Conservation (phyloP, 2,113 vertebrate genomes). For the Seriola aureovittata region DNA sequence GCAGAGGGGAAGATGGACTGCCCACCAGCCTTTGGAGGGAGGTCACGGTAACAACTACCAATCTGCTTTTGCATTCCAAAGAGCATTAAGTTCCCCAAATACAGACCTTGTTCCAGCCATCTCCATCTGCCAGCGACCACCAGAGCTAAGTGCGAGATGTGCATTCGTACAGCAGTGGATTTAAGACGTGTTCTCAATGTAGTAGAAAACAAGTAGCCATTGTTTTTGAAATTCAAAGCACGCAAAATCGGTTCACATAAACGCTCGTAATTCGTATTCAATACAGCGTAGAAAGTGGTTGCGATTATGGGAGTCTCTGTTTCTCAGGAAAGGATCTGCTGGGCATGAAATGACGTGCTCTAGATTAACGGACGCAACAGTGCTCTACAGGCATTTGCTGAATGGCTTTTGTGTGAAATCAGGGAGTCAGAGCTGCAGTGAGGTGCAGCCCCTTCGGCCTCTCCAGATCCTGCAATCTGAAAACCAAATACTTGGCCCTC, state of each 20-base stretch:
- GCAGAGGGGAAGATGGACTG: constrained; percentile 44
- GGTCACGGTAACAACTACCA: constrained; percentile 25
- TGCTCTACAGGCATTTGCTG: constrained; percentile 12
- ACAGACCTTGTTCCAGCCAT: constrained; percentile 30
- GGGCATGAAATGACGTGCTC: constrained; percentile 14
- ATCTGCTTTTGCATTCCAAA: constrained; percentile 61
- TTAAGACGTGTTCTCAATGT: neutral
- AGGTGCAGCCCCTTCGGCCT: constrained; percentile 38
- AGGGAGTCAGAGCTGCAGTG: constrained; percentile 24
- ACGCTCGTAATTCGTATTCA: constrained; percentile 12
- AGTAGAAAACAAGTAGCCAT: neutral
- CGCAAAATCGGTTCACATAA: neutral
- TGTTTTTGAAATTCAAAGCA: constrained; percentile 1
- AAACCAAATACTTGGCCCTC: constrained; percentile 57
- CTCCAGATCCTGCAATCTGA: constrained; percentile 52
- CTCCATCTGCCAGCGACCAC: constrained; percentile 38
- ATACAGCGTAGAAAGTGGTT: neutral
- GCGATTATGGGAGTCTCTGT: constrained; percentile 1
- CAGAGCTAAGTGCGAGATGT: constrained; percentile 21
- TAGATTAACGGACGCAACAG: neutral
- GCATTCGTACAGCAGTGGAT: constrained; percentile 5
- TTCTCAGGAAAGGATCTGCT: constrained; percentile 11
- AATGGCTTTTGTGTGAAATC: constrained; percentile 17
- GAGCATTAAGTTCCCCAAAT: constrained; percentile 48
- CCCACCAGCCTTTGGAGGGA: constrained; percentile 37